Base-by-base conservation (phyloP, 2,888 invertebrate genomes). In the Orchesellides sinensis region DNA sequence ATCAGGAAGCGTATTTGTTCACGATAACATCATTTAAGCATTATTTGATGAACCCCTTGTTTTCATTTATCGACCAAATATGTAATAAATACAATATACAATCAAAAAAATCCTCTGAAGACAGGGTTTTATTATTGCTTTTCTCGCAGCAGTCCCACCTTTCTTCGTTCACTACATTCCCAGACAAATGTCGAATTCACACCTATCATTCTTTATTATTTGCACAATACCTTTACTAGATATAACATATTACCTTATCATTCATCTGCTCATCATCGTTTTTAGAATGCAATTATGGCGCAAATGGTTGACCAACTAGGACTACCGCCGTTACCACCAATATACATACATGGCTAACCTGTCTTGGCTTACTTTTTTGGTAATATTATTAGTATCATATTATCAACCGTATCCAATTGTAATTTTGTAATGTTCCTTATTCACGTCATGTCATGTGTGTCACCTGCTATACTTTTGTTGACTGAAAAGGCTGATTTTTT, bases 261-360 rank as follows among this genome's bases (percentile, higher is more conserved):
- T n/a, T n/a, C n/a, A n/a, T n/a, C n/a, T n/a, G n/a, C n/a, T n/a
- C n/a, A n/a, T n/a, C n/a, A n/a, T n/a, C n/a, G n/a, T n/a, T n/a
- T n/a, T n/a, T n/a, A n/a, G n/a, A n/a, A 70, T 56, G 56, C 56
- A 70, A 70, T 70, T 70, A 70, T 70, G 70, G 70, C 70, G 35
- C 56, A 52, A 56, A 27, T 70, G 70, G 70, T 70, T 56, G 70
- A 70, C 70, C 70, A 23, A 70, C n/a, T n/a, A 56, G 70, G 45
- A 70, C 54, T 40, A 40, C 40, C 10, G 10, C 40, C 29, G 27
- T 49, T 27, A 45, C 65, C 35, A 65, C 21, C 2, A 17, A 27
- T 47, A n/a, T 40, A n/a, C 23, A 21, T 63, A n/a, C 29, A 47
- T 29, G 29, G 49, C 27, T 69, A 29, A 54, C 12, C 25, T 29